Evolutionary conservation across 1,140 invertebrate genomes (phyloP).

Genomic region (Diuraphis noxia): DNA sequence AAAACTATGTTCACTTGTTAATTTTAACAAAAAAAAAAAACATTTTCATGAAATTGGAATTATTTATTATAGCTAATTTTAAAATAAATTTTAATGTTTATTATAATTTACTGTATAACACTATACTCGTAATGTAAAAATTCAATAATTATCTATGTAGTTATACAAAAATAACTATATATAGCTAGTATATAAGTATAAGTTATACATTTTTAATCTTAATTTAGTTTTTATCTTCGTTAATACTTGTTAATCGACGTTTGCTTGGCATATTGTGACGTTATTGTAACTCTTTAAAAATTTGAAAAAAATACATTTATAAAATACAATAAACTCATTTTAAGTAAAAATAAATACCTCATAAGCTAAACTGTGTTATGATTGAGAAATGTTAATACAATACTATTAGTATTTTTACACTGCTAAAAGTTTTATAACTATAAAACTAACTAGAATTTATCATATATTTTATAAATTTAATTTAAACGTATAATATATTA

Average conservation of each 20-base stretch:
- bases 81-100: background rate
- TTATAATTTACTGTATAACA: background rate
- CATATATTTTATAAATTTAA: no score
- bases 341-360: constrained; percentile 55
- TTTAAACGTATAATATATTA: no score
- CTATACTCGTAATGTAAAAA: no score
- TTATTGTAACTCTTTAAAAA: background rate
- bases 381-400: background rate
- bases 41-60: background rate
- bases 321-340: background rate
- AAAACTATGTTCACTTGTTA: no score
- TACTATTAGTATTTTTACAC: no score
- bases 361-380: background rate
- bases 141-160: background rate
- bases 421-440: no score
- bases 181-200: no score
- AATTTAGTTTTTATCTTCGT: background rate
- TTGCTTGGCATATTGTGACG: background rate
- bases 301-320: background rate
- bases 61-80: background rate
- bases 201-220: background rate
- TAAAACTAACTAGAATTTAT: no score
- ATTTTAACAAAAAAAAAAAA: no score
- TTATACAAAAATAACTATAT: background rate
- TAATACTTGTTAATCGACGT: background rate